Evolutionary conservation across 1,140 invertebrate species (phyloP).

Genomic region (Acromyrmex heyeri): DNA sequence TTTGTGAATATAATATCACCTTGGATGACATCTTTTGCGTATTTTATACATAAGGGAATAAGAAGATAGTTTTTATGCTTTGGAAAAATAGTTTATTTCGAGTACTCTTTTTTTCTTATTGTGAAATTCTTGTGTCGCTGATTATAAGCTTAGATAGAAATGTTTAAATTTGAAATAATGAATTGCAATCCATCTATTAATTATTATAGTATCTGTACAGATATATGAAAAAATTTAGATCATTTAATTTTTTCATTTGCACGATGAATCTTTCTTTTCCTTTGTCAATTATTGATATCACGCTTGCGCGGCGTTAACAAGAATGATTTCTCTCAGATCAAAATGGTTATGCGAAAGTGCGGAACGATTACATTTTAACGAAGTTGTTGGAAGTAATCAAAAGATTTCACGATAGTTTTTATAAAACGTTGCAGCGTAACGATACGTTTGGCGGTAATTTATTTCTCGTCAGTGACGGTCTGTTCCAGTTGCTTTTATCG

Average conservation of each 20-base stretch:
- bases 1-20: not conserved
- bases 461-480: slow-evolving; percentile 34
- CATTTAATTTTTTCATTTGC: not conserved
- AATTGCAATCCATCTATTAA: not conserved
- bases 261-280: not conserved
- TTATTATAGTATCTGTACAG: not conserved
- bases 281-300: slow-evolving; percentile 41
- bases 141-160: slow-evolving; percentile 21
- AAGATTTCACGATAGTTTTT: slow-evolving; percentile 36
- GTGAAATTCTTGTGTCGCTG: not conserved
- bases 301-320: not conserved
- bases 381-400: slow-evolving; percentile 47
- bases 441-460: slow-evolving; percentile 42
- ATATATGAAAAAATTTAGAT: not conserved
- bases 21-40: not conserved
- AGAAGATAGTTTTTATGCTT: not conserved
- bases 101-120: not conserved
- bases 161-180: not conserved
- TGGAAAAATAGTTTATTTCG: not conserved
- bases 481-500: slow-evolving; percentile 37
- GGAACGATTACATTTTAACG: slow-evolving; percentile 41
- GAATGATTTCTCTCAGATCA: slow-evolving; percentile 27
- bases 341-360: slow-evolving; percentile 25
- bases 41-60: not conserved
- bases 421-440: slow-evolving; percentile 7